Evolutionary conservation across 2,113 vertebrate species (phyloP).

Genomic region (Nothocercus nigrocapillus): DNA sequence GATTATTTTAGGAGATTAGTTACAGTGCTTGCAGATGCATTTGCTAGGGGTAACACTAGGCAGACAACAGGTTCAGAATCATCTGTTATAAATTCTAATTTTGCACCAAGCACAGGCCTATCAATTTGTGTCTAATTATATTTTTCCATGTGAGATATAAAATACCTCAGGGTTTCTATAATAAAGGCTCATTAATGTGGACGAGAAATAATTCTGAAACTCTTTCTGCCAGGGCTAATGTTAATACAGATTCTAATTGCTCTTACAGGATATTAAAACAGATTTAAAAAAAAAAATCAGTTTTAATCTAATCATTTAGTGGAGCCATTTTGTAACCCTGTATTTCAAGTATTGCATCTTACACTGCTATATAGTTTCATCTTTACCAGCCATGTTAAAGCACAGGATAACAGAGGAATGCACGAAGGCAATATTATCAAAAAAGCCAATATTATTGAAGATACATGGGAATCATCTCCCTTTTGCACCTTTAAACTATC

Average conservation of each 20-base stretch:
- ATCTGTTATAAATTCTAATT: slow-evolving; percentile 74
- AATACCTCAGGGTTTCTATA: slow-evolving; percentile 77
- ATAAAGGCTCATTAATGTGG: slow-evolving; percentile 77
- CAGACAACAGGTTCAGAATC: slow-evolving; percentile 67
- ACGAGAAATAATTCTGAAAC: slow-evolving; percentile 76
- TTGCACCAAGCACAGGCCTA: slow-evolving; percentile 64
- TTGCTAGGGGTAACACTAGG: slow-evolving; percentile 54
- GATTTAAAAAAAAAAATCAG: neutral
- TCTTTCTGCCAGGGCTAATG: slow-evolving; percentile 72
- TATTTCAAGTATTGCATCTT: slow-evolving; percentile 39
- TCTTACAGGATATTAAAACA: slow-evolving; percentile 73
- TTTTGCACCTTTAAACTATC: neutral
- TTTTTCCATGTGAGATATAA: slow-evolving; percentile 77
- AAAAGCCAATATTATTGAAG: slow-evolving; percentile 11
- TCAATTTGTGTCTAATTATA: slow-evolving; percentile 81
- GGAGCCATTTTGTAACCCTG: slow-evolving; percentile 47
- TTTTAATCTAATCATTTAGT: slow-evolving; percentile 66
- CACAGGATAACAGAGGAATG: slow-evolving; percentile 5
- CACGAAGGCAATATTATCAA: neutral
- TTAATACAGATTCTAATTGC: slow-evolving; percentile 78
- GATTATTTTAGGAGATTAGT: slow-evolving; percentile 75
- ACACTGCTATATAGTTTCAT: neutral
- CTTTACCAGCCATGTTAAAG: slow-evolving; percentile 23
- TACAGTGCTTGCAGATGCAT: slow-evolving; percentile 58
- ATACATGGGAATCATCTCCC: neutral